Base-by-base conservation (phyloP, 2,888 invertebrate species). In the Agrochola lota region DNA sequence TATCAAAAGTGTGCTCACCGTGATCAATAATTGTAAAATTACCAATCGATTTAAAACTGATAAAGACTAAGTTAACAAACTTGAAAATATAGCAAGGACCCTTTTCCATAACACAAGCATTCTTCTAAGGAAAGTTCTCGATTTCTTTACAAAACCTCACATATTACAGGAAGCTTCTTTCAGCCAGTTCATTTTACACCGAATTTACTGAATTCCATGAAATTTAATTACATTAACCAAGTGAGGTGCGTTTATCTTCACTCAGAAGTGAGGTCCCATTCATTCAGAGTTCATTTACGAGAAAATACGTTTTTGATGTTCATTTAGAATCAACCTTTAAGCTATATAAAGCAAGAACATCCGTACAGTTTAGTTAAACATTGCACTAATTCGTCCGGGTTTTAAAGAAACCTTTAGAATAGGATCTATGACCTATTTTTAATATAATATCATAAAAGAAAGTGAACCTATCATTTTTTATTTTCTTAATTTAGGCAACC, bases 161-260 rank as follows among this genome's bases (percentile, higher is more conserved):
- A 92, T 94, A 93, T 93, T 93, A 94, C 89, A 91, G 93, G 91
- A 91, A 92, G 91, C 91, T 78, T 91, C 91, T 92, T 92, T 92
- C 89, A 92, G 91, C 88, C 92, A 92, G 93, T 94, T 95, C 95
- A 95, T 95, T 95, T 94, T 90, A 91, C 91, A 90, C 91, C 82
- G 91, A 94, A 94, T 95, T 93, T 89, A 62, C 46, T 62, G 35
- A 82, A 77, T 95, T 95, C 94, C 93, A 95, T 95, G 87, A 93
- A 95, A 95, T 95, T 95, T 95, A 93, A 95, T 96, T 95, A 95
- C 92, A 88, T 88, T 95, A 95, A 95, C 95, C 93, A 93, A 94
- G 91, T 91, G 87, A 93, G 93, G 92, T 92, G 90, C 92, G 91
- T 93, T 93, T 94, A 93, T 92, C 91, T 92, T 90, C 86, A 88